Base-by-base conservation (phyloP, 2,888 invertebrate genomes). In the Branchellion lobata region DNA sequence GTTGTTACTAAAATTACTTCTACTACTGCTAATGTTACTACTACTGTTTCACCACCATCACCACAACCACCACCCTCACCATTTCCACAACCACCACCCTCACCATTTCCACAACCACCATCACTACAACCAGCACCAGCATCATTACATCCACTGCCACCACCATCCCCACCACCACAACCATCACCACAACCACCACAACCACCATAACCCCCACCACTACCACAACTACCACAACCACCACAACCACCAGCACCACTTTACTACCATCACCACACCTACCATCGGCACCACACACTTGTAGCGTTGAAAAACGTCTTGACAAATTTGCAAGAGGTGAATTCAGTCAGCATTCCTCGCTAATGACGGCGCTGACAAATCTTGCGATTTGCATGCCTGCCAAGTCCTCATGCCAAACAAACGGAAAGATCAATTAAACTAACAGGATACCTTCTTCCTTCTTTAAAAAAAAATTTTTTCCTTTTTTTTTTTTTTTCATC, bases 1-100 rank as follows among this genome's bases (percentile, higher is more conserved):
- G 73, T 5, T 61, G 27, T 2, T 75, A 79, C 40, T 78, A 31
- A 18, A 27, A 77, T 5, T 76, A 47, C 2, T 79, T 47, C 24
- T 74, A 80, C 53, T 36, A 24, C 1, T 57, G 65, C 53, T 31
- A 33, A 21, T 53, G 33, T n/a, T 57, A 69, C 40, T 36, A 79
- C 31, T 72, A 57, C 47, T 31, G 3, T 40, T 5, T 24, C 18
- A 79, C 65, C 61, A 53, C n/a, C 27, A 53, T n/a, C 5, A 47
- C 31, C 29, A 47, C 40, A n/a, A 33, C 14, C 5, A 57, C 21
- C 3, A 24, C 61, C n/a, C 5, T 24, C 61, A 24, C 61, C 61
- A 57, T n/a, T 24, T 18, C 21, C 5, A 57, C 24, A 5, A 57
- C n/a, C 47, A 47, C 47, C 11, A 57, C 21, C n/a, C n/a, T n/a